These are phyloP conservation scores for Tryphoninae sp. DNA, from an alignment of 2,888 invertebrate species.

Conservation along the genomic window DNA sequence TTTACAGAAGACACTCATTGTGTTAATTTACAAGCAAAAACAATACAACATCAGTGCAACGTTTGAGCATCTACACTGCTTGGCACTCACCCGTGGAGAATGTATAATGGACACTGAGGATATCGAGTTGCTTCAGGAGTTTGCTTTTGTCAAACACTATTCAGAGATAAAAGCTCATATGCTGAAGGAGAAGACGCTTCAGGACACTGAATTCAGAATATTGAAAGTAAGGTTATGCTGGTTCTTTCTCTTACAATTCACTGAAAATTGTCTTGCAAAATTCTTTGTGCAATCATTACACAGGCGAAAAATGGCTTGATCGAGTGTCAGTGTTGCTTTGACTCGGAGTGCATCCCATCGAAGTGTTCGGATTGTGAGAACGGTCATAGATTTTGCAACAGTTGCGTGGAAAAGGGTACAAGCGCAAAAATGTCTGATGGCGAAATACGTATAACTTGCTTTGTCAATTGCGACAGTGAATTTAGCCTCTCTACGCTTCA, in stretches of 20 bases:
- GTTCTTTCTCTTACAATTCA: no score
- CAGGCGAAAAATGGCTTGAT: constrained; percentile 76
- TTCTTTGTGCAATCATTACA: constrained; percentile 22
- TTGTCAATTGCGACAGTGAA: constrained; percentile 80
- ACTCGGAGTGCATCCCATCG: constrained; percentile 81
- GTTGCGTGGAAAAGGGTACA: constrained; percentile 80
- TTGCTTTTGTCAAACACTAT: constrained; percentile 76
- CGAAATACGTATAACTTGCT: constrained; percentile 81
- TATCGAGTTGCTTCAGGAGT: constrained; percentile 75
- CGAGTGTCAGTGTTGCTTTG: constrained; percentile 84
- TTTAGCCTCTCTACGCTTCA: constrained; percentile 78
- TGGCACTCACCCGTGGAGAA: constrained; percentile 41
- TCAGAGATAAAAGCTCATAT: constrained; percentile 74
- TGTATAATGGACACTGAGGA: constrained; percentile 67
- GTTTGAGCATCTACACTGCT: constrained; percentile 64
- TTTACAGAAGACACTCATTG: constrained; percentile 68
- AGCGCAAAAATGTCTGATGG: constrained; percentile 81
- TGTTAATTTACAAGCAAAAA: constrained; percentile 55
- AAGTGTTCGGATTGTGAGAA: constrained; percentile 76
- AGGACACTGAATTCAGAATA: constrained; percentile 73
- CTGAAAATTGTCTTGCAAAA: background rate
- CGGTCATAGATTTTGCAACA: constrained; percentile 81
- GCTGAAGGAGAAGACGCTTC: constrained; percentile 72
- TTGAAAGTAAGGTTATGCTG: constrained; percentile 72
- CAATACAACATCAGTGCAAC: constrained; percentile 71